phyloP scores from a whole-genome alignment of 2,888 invertebrate genomes.

The Tetragnatha montana region DNA sequence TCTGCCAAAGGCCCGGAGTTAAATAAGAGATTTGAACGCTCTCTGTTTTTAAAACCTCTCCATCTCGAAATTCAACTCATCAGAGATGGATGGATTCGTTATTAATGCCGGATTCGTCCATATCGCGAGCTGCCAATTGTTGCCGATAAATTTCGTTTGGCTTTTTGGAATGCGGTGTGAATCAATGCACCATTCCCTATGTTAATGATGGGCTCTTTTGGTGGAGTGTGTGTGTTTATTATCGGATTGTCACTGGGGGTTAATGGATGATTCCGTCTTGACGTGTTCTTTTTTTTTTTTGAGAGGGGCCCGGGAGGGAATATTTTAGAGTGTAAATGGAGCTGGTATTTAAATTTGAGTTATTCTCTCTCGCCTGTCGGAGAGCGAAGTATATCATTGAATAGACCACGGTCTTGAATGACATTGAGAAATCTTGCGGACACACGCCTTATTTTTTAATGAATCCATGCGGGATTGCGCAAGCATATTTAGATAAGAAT shows the following conservation, averaged over 20 bases:
- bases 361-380: too few species aligned
- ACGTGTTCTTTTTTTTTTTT: not conserved
- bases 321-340: not conserved
- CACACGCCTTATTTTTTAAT: too few species aligned
- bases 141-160: constrained; percentile 40
- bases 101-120: constrained; percentile 2
- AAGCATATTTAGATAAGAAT: too few species aligned
- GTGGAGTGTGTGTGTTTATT: constrained; percentile 32
- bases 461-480: too few species aligned
- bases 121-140: constrained; percentile 15
- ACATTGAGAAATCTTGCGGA: too few species aligned
- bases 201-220: constrained; percentile 30
- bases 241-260: constrained; percentile 38
- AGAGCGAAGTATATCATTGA: too few species aligned
- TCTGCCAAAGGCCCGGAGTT: not conserved
- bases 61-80: not conserved
- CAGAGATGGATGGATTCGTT: not conserved
- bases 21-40: not conserved
- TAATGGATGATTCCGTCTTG: constrained; percentile 42
- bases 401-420: too few species aligned
- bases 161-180: constrained; percentile 39
- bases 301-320: not conserved
- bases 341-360: not conserved
- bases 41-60: not conserved
- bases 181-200: constrained; percentile 1